Evolutionary conservation across 1,140 invertebrate genomes (phyloP).

Genomic region (Anastrepha obliqua): DNA sequence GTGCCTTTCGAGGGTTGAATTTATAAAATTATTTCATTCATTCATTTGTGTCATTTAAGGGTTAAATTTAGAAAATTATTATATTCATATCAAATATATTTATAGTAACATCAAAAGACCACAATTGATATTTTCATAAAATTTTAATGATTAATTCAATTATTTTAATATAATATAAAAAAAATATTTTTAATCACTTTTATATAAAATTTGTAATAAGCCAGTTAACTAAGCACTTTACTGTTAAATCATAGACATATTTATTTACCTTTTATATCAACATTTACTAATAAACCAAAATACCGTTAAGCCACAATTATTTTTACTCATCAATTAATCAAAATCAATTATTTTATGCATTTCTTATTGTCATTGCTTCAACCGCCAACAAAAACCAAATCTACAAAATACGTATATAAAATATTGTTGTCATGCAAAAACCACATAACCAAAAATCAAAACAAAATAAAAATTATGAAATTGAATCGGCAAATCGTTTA

Average conservation of each 20-base stretch:
- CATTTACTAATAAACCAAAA: not conserved
- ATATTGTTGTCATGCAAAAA: slow-evolving; percentile 12
- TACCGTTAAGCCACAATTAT: not conserved
- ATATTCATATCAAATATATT: too few relatives aligned
- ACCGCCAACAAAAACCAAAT: not conserved
- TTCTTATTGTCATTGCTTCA: not conserved
- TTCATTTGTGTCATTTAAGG: too few relatives aligned
- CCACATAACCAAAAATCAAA: not conserved
- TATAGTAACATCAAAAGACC: too few relatives aligned
- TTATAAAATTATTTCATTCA: too few relatives aligned
- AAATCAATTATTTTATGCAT: slow-evolving; percentile 10
- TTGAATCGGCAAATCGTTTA: slow-evolving; percentile 8
- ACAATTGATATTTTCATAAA: too few relatives aligned
- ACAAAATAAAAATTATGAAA: not conserved
- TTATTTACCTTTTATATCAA: not conserved
- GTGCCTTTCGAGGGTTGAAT: too few relatives aligned
- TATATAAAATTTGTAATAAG: too few relatives aligned
- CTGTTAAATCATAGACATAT: not conserved
- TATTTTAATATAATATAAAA: too few relatives aligned
- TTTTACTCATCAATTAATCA: not conserved
- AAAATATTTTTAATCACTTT: not conserved
- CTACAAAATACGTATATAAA: not conserved
- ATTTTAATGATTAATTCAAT: too few relatives aligned
- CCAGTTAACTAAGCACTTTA: too few relatives aligned
- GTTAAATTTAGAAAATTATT: too few relatives aligned